Base-by-base conservation (phyloP, 1,140 invertebrate species). In the Lerema accius region DNA sequence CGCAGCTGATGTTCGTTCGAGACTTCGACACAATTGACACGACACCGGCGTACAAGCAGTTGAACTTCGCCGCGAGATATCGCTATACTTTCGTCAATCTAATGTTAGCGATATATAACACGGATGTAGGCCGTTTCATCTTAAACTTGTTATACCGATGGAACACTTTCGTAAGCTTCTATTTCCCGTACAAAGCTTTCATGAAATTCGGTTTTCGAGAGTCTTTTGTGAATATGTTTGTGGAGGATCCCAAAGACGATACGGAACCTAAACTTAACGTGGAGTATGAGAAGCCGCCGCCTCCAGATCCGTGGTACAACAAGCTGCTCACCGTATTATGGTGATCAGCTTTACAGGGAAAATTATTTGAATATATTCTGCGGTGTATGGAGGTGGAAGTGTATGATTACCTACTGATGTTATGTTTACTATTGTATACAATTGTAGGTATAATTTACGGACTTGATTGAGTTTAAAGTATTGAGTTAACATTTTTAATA, bases 21-120 rank as follows among this genome's bases (percentile, higher is more conserved):
- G 71, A 78, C 23, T 78, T 67, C 48, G 66, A 78, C 17, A 40
- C 48, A 0, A 5, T 78, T 2, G 67, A 71, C 0, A 35, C 39
- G 0, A 42, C 59, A 0, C 76, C 76, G 2, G 64, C 49, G 0
- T 74, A 71, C 40, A 70, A 68, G 14, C 40, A 66, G 0, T 14
- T 76, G 1, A 42, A 66, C 15, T 35, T 63, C n/a, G 23, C 58
- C 4, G 40, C 60, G 0, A 75, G 63, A 64, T 76, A 71, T n/a
- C 73, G 71, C 37, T 2, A 75, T 6, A 46, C 68, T 14, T 9
- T 59, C 0, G 28, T 48, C 4, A 49, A 26, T 4, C 9, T 73
- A 0, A 14, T 65, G 0, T 15, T 50, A 7, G 40, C 60, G 1
- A 59, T 78, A 6, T 71, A 78, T 19, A 40, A 37, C 5, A 71